phyloP scores from a whole-genome alignment of 2,113 vertebrate genomes.

The Hippopotamus amphibius region DNA sequence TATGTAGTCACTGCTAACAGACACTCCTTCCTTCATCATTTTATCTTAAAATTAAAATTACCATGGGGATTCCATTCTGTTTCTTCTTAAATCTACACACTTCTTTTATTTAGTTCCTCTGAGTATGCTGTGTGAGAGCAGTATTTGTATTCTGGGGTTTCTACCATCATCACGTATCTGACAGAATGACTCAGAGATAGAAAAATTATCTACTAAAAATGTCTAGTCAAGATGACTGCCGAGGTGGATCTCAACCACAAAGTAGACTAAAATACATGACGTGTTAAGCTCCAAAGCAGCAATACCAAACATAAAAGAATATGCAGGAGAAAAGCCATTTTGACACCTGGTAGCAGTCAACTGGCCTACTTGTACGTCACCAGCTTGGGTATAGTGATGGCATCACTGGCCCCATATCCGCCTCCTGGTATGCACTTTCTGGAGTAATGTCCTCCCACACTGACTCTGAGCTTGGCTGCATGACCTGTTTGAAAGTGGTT shows the following conservation, averaged over 20 bases:
- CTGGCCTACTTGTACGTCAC: not conserved
- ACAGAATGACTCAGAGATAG: constrained; percentile 75
- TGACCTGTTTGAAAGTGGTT: not conserved
- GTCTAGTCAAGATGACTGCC: constrained; percentile 50
- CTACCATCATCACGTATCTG: constrained; percentile 49
- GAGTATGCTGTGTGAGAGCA: not conserved
- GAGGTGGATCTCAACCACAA: constrained; percentile 65
- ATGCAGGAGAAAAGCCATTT: not conserved
- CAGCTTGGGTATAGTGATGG: not conserved
- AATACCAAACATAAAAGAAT: not conserved
- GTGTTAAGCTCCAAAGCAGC: constrained; percentile 12
- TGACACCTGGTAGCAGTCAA: not conserved
- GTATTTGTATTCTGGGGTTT: constrained; percentile 73
- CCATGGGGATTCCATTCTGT: not conserved
- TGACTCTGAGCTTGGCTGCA: not conserved
- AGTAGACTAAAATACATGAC: constrained; percentile 61
- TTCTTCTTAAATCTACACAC: not conserved
- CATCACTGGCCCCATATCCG: too few species aligned
- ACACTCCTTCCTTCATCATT: not conserved
- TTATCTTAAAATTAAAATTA: not conserved
- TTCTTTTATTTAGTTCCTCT: constrained; percentile 56
- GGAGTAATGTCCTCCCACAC: accelerated
- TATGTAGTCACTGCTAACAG: not conserved
- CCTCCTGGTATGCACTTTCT: not conserved
- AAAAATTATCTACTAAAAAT: constrained; percentile 64